Evolutionary conservation across 2,797 vertebrate species (phyloP), one percentile per base, ranked within the genome.

Genomic region (Rhynchonycteris naso): DNA sequence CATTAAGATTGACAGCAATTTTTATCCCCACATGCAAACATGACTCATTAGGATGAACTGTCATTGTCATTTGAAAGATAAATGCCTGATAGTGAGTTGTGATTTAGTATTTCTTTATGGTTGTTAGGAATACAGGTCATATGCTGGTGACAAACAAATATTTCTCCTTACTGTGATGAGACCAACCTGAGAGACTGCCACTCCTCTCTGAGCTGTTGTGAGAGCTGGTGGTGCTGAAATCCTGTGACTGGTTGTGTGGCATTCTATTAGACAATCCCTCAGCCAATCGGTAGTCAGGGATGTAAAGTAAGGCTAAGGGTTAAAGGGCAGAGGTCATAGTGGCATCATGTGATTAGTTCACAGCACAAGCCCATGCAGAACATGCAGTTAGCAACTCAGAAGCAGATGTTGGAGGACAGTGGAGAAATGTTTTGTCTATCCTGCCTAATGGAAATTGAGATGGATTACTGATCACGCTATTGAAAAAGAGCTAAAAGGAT

Each of bases 221-320:
- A 99, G 99, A 99, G 99, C 99, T 99, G 99, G 99, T 99, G 98
- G 99, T 99, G 99, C 99, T 99, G 99, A 99, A 99, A 99, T 99
- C 99, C 99, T 99, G 99, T 99, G 99, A 99, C 99, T 99, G 99
- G 99, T 99, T 99, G 99, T 99, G 99, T 98, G 99, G 99, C 98
- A 99, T 99, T 99, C 99, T 99, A 99, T 99, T 99, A 99, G 99
- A 99, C 99, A 99, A 98, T 99, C 99, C 99, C 93, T 99, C 99
- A 99, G 99, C 99, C 99, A 99, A 99, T 98, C 99, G 99, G 99
- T 99, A 99, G 99, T 99, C 99, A 98, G 99, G 99, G 99, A 99
- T 99, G 99, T 99, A 99, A 99, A 99, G 99, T 98, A 99, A 99
- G 98, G 99, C 99, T 99, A 99, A 99, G 98, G 99, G 99, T 99